Base-by-base conservation (phyloP, 2,888 invertebrate species). In the Lordiphosa fenestrarum region DNA sequence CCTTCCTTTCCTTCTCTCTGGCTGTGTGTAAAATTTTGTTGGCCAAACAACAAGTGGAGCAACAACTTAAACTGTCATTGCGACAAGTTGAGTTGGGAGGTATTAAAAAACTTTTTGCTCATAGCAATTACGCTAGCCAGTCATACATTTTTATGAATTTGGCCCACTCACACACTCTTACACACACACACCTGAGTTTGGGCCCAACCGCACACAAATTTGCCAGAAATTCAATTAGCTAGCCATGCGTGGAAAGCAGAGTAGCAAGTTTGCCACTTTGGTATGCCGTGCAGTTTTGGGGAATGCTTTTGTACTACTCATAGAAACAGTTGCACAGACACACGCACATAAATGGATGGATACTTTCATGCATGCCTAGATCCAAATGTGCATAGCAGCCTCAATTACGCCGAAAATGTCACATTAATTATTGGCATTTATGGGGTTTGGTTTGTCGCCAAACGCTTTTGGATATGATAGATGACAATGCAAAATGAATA, bases 401-500 rank as follows among this genome's bases (percentile, higher is more conserved):
- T 76, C 81, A 83, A 77, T 77, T 77, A 80, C 70, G 75, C 59
- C 68, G 61, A 80, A 83, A 82, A 84, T 80, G 78, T 84, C 82
- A 80, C 78, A 80, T 84, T 84, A 81, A 81, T 84, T 81, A 78
- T 75, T 73, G 78, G 85, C 84, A 80, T 84, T 78, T 85, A 75
- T 78, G 77, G 63, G 73, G 33, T 36, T 47, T 19, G 35, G 10
- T 47, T 47, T 47, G 46, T 47, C 46, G 46, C 46, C 46, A 33
- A 47, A 47, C 66, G 80, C 82, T 75, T 67, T 67, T 82, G 71
- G 19, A 63, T 63, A 65, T 63, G 63, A 63, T 65, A 63, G 53
- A 56, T 53, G 46, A 78, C 78, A 77, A 78, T 66, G 68, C 60
- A 56, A 49, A 46, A 52, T 42, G 46, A 56, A 54, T 65, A 65